Percentiles rank a stretch among this genome's conserved stretches.
phyloP scores from a whole-genome alignment of 1,140 invertebrate species.

The Drosophila elegans region DNA sequence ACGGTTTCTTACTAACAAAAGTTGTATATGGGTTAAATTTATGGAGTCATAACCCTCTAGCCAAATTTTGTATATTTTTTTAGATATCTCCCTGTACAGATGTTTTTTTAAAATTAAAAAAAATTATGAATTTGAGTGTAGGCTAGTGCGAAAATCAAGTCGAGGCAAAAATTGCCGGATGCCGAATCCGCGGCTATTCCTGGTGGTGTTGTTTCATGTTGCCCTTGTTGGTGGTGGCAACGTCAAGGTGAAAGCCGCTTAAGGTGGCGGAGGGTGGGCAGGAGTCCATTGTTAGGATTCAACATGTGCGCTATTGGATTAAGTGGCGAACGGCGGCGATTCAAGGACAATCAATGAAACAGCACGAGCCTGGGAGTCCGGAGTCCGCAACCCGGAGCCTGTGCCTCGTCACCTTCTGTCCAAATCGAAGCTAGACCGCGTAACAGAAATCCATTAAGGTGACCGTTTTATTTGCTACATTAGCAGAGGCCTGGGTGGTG shows the following conservation, averaged over 20 bases:
- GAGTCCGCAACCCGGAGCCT: slow-evolving; percentile 5
- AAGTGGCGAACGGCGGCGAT: slow-evolving; percentile 71
- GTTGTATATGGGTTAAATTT: too few relatives aligned
- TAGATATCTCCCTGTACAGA: too few relatives aligned
- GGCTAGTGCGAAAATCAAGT: slow-evolving; percentile 64
- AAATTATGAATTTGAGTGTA: slow-evolving; percentile 9
- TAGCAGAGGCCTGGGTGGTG: slow-evolving; percentile 58
- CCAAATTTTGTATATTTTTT: too few relatives aligned
- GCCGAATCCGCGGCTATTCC: slow-evolving; percentile 9
- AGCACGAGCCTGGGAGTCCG: slow-evolving; percentile 47
- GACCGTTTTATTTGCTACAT: slow-evolving; percentile 80
- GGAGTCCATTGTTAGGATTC: slow-evolving; percentile 64
- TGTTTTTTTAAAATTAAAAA: not conserved
- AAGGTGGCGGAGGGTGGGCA: slow-evolving; percentile 47
- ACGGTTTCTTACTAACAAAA: too few relatives aligned
- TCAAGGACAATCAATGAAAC: slow-evolving; percentile 81
- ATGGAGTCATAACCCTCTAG: too few relatives aligned
- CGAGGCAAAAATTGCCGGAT: slow-evolving; percentile 14
- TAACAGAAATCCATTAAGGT: slow-evolving; percentile 82
- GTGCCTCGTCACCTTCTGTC: slow-evolving; percentile 68
- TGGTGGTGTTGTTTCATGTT: slow-evolving; percentile 31
- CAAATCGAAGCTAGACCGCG: slow-evolving; percentile 79
- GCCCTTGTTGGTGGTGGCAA: slow-evolving; percentile 55
- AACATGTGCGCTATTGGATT: slow-evolving; percentile 84
- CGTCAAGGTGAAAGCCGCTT: slow-evolving; percentile 81